phyloP scores from a whole-genome alignment of 1,140 invertebrate genomes.

The Drosophila burlai region DNA sequence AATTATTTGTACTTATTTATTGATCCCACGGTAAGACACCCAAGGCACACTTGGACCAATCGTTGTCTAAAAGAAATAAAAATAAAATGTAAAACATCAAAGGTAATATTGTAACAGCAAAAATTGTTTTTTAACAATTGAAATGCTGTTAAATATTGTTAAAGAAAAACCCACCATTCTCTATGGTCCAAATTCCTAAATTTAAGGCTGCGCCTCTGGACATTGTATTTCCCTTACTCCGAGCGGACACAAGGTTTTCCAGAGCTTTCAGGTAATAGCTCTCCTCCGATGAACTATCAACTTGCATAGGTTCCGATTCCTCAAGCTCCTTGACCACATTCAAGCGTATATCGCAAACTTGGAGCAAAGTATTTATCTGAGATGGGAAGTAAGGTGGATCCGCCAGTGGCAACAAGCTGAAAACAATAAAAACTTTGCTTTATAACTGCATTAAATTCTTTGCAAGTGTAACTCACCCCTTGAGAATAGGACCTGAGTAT shows the following conservation, averaged over 20 bases:
- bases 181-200: constrained; percentile 58
- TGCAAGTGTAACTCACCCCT: constrained; percentile 35
- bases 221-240: not conserved
- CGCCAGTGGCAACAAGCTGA: constrained; percentile 61
- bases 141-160: not conserved
- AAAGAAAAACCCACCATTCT: constrained; percentile 25
- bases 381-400: constrained; percentile 47
- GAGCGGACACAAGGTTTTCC: constrained; percentile 4
- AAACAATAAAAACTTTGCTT: not conserved
- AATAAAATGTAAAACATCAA: not conserved
- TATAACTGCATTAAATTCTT: not conserved
- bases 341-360: constrained; percentile 26
- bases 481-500: constrained; percentile 58
- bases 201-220: not conserved
- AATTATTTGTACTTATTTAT: not conserved
- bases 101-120: not conserved
- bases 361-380: constrained; percentile 36
- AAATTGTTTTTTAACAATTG: not conserved
- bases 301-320: not conserved
- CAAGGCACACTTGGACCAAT: constrained; percentile 70
- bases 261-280: constrained; percentile 7
- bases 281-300: not conserved
- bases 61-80: constrained; percentile 31
- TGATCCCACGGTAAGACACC: constrained; percentile 60
- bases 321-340: not conserved